A percentile compares a stretch with the other conserved stretches of the same genome.
phyloP scores from a whole-genome alignment of 1,140 invertebrate genomes.

The Wiebesia pumilae region DNA sequence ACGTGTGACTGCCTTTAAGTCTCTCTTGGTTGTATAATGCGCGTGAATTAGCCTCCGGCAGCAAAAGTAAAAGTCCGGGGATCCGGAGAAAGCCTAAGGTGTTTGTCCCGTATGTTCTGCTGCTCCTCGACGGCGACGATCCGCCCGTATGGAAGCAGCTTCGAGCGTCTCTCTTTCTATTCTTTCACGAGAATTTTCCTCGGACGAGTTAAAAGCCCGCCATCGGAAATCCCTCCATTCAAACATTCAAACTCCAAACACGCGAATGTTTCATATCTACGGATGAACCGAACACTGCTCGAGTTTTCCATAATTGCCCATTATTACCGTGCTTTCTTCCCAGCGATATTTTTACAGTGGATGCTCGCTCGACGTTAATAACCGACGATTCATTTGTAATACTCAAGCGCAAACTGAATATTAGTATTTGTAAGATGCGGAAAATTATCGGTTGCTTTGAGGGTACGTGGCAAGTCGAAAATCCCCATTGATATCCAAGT shows the following conservation, averaged over 20 bases:
- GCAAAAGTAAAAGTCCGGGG: conserved; percentile 74
- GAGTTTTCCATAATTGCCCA: no score
- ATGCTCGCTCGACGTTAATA: not conserved
- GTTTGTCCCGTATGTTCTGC: not conserved
- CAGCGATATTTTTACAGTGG: not conserved
- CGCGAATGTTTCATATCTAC: not conserved
- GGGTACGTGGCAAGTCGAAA: not conserved
- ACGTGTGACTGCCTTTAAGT: not conserved
- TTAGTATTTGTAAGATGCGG: not conserved
- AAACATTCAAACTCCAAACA: not conserved
- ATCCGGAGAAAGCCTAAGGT: conserved; percentile 63
- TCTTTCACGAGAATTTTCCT: not conserved
- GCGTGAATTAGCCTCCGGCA: conserved; percentile 62
- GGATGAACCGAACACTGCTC: no score
- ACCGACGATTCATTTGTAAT: not conserved
- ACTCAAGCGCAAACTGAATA: not conserved
- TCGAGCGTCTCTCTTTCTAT: not conserved
- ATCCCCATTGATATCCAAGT: not conserved
- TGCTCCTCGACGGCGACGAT: not conserved
- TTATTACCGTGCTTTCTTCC: not conserved
- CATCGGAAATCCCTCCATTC: not conserved
- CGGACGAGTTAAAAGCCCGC: no score
- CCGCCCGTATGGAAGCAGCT: not conserved
- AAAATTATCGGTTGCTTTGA: not conserved
- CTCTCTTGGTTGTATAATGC: conserved; percentile 41